A percentile compares a stretch with the other conserved stretches of the same genome.
Conservation (phyloP, 2,888 invertebrate genomes). For the Thumatha senex region DNA sequence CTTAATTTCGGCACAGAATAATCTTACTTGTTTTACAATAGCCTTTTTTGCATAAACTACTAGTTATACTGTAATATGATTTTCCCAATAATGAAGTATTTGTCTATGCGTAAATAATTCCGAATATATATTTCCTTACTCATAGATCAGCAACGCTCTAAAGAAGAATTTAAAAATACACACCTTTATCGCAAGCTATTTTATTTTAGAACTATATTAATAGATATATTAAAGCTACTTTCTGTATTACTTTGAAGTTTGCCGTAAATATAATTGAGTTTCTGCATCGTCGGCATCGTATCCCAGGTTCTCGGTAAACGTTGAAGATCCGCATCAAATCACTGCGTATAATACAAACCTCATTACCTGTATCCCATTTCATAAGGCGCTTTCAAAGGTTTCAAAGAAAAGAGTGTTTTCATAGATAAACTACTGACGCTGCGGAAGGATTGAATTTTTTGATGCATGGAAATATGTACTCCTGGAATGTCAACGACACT, state of each 20-base stretch:
- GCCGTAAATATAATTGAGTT: constrained; percentile 67
- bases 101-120: no score
- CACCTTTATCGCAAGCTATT: no score
- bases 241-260: constrained; percentile 57
- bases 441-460: constrained; percentile 11
- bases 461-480: constrained; percentile 8
- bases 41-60: no score
- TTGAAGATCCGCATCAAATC: constrained; percentile 39
- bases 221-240: constrained; percentile 52
- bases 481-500: no score
- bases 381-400: constrained; percentile 28
- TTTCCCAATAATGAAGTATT: no score
- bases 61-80: no score
- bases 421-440: constrained; percentile 19
- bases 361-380: constrained; percentile 30
- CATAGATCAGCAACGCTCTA: no score
- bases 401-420: constrained; percentile 11
- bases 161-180: no score
- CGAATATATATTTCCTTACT: no score
- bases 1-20: no score
- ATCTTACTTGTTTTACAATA: no score
- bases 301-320: constrained; percentile 55
- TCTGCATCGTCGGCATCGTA: constrained; percentile 53
- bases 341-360: constrained; percentile 34
- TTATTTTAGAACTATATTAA: constrained; percentile 27